Evolutionary conservation across 2,797 vertebrate species (phyloP).

Genomic region (Carcharodon carcharias): DNA sequence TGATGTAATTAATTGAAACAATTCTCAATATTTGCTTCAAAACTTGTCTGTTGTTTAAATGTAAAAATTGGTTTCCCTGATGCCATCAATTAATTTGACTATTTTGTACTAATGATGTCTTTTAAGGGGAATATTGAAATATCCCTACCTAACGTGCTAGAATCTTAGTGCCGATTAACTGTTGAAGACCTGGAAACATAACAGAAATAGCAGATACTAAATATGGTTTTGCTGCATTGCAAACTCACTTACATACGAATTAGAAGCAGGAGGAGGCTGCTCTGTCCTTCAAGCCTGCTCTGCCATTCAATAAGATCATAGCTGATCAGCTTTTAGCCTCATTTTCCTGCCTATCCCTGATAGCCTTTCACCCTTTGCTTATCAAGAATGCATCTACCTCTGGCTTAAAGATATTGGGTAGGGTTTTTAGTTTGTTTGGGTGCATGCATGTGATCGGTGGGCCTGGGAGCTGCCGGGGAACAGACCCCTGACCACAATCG

Average conservation of each 20-base stretch:
- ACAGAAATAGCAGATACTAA: not conserved
- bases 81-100: not conserved
- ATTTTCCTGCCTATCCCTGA: too few species aligned
- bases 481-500: too few species aligned
- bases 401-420: too few species aligned
- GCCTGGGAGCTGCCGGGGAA: too few species aligned
- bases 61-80: not conserved
- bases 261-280: too few species aligned
- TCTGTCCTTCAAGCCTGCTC: too few species aligned
- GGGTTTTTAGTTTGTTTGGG: too few species aligned
- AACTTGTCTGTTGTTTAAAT: not conserved
- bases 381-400: too few species aligned
- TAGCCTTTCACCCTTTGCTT: too few species aligned
- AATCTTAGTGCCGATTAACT: not conserved
- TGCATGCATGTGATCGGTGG: too few species aligned
- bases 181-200: not conserved
- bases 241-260: not conserved
- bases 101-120: not conserved
- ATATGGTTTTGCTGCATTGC: not conserved
- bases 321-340: too few species aligned
- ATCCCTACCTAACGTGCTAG: not conserved
- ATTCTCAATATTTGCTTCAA: conserved; percentile 4
- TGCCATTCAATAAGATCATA: too few species aligned
- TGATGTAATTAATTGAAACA: not conserved
- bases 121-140: not conserved